Evolutionary conservation across 2,888 invertebrate genomes (phyloP), one percentile per base, ranked within the genome.

Genomic region (Caenorhabditis wallacei): DNA sequence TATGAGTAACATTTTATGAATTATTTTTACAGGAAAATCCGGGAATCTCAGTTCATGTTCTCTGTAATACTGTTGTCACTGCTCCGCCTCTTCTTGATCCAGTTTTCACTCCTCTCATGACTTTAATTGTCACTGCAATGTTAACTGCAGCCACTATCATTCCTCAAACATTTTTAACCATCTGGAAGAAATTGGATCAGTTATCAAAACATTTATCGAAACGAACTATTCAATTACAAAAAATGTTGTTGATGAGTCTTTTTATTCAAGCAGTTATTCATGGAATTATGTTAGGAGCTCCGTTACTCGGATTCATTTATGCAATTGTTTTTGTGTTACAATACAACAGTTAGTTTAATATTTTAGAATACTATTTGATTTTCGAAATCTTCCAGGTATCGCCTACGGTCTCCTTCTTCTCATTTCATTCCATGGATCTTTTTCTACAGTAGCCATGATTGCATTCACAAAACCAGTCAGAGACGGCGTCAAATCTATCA

Each of bases 241-340:
- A 80, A 54, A 75, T 75, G 80, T 24, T 80, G 7, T 48, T 80
- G 10, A 53, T 54, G 8, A 80, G 80, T 56, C 46, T 80, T 1
- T 80, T 80, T 51, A 80, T 80, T 26, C 80, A 79, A 48, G 79
- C 80, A 1, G 63, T 57, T 2, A 75, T 80, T 37, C 80, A 80
- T 69, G 80, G 80, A 16, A 43, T 74, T n/a, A 74, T 80, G 68
- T n/a, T 80, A 10, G 80, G 74, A 18, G 66, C 71, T 3, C 80
- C 80, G 4, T 20, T 80, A 11, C 24, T 80, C 18, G 74, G 74
- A 8, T 80, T 80, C 35, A 61, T 80, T 16, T 80, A 80, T 40
- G 80, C 80, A 1, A 75, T 80, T 48, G 61, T 80, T 0, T 80
- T 80, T 40, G 61, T 69, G 0, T 40, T 80, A 1, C 69, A 57